Conservation (phyloP, 2,888 invertebrate genomes). For the Scrobipalpa atriplicella region DNA sequence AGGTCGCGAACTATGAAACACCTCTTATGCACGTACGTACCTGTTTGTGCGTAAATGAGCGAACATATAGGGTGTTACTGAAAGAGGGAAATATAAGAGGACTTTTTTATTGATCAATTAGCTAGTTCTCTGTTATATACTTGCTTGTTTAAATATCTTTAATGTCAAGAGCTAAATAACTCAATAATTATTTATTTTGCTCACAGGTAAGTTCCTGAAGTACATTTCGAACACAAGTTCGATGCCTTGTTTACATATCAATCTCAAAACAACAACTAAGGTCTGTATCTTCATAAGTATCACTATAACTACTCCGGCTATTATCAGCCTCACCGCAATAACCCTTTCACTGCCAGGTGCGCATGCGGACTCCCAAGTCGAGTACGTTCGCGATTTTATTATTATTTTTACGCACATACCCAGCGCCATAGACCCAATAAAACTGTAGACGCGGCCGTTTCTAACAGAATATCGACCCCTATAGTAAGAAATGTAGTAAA, state of each 20-base stretch:
- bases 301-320: neutral
- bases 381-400: slow-evolving; percentile 29
- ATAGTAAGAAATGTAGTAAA: too few relatives aligned
- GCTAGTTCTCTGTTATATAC: too few relatives aligned
- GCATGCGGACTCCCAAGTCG: neutral
- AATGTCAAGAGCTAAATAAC: too few relatives aligned
- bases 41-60: neutral
- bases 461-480: too few relatives aligned
- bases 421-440: neutral
- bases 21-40: neutral
- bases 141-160: too few relatives aligned
- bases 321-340: slow-evolving; percentile 3
- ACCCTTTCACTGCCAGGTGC: neutral
- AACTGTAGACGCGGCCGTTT: too few relatives aligned
- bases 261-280: neutral
- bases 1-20: slow-evolving; percentile 11
- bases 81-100: neutral
- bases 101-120: too few relatives aligned
- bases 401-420: slow-evolving; percentile 30
- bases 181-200: neutral
- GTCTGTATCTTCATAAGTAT: neutral
- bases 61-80: neutral
- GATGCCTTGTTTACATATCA: too few relatives aligned
- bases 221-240: neutral
- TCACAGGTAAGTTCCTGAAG: neutral